These are phyloP conservation scores for Aphyosemion australe DNA, from an alignment of 2,113 vertebrate species.

Conservation along the genomic window DNA sequence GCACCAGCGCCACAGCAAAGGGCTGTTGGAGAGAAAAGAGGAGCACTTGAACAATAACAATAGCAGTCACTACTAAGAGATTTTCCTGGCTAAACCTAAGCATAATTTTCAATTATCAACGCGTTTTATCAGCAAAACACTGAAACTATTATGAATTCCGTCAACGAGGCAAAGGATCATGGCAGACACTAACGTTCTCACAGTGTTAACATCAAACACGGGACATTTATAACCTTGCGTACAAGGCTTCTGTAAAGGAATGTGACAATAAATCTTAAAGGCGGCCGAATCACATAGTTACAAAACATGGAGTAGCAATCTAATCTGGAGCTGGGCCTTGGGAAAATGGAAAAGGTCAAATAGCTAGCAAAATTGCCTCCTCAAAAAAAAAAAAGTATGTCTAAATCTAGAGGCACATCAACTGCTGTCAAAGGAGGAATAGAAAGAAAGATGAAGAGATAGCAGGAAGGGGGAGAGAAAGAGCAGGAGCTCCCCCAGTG, in stretches of 20 bases:
- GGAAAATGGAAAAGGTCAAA: slow-evolving; percentile 84
- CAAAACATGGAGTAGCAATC: slow-evolving; percentile 78
- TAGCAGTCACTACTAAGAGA: slow-evolving; percentile 36
- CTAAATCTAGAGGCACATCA: slow-evolving; percentile 79
- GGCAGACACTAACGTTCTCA: slow-evolving; percentile 60
- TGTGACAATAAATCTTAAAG: slow-evolving; percentile 80
- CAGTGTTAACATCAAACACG: slow-evolving; percentile 72
- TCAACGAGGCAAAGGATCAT: slow-evolving; percentile 60
- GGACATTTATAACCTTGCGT: slow-evolving; percentile 67
- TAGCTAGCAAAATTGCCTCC: slow-evolving; percentile 78
- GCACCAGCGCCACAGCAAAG: slow-evolving; percentile 24
- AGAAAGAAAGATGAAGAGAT: slow-evolving; percentile 64
- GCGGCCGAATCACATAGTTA: slow-evolving; percentile 76
- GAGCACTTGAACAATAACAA: slow-evolving; percentile 61
- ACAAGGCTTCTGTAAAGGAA: slow-evolving; percentile 73
- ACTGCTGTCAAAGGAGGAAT: slow-evolving; percentile 67
- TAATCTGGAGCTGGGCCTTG: slow-evolving; percentile 80
- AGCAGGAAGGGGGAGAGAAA: slow-evolving; percentile 29
- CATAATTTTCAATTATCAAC: slow-evolving; percentile 63
- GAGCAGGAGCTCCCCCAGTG: slow-evolving; percentile 58
- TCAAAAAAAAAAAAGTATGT: slow-evolving; percentile 72
- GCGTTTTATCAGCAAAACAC: slow-evolving; percentile 61
- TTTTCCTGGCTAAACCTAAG: slow-evolving; percentile 44
- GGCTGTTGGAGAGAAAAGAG: slow-evolving; percentile 44
- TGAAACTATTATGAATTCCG: slow-evolving; percentile 68